Evolutionary conservation across 2,113 vertebrate species (phyloP), one percentile per base, ranked within the genome.

Genomic region (Propithecus coquereli): DNA sequence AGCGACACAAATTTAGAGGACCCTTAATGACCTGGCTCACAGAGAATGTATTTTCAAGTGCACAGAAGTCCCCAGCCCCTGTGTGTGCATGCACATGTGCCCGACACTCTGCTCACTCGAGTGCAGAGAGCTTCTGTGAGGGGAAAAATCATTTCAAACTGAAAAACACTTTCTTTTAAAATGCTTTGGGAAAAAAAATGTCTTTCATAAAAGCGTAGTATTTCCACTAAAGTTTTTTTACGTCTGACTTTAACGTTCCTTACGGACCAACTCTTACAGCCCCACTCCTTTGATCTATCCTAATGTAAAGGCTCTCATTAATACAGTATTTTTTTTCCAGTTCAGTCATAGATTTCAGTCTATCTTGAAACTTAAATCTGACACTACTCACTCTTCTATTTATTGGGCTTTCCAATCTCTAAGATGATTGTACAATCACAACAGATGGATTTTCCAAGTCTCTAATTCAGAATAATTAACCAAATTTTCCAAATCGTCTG

Each of bases 391-490:
- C 23, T 45, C 45, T 86, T 87, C 88, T 68, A 77, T 76, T 90
- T 85, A 47, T 34, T 63, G 54, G 9, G 7, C 9, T 82, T 66
- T 91, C 23, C 5, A 63, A 23, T 82, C 54, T 74, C 18, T 9
- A 85, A 14, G 30, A 76, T 94, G 34, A 79, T 37, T 93, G 6
- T 74, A 17, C 40, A 94, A 18, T 90, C 23, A 70, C 11, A 54
- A 17, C 9, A 3, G 9, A 80, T 87, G 50, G 23, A 85, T 77
- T 92, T 95, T 90, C 8, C 6, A 47, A 43, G 18, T 59, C 6
- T 93, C 10, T 77, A 83, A 47, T 57, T 79, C 17, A 88, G 52
- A 80, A 79, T 81, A 82, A 40, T 96, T 45, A 79, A 86, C 17
- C 10, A 80, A 68, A 47, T 23, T 77, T 57, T 88, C 7, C 22